Conservation (phyloP, 2,797 vertebrate genomes). For the Acanthurus leucopareius region DNA sequence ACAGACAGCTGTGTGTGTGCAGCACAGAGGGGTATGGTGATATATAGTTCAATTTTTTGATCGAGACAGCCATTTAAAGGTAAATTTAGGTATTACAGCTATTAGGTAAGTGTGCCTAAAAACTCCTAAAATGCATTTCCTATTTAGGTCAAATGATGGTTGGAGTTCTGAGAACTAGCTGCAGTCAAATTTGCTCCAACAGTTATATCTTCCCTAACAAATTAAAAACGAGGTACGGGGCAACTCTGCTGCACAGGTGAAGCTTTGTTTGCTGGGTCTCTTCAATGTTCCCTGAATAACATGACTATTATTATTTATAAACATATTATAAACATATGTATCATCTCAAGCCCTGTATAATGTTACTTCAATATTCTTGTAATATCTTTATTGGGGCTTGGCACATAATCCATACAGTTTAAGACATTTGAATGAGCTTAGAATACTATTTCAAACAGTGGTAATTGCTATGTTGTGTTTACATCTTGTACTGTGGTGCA, state of each 20-base stretch:
- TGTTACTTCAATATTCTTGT: not conserved
- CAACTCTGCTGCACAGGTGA: not conserved
- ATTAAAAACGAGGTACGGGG: not conserved
- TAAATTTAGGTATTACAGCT: not conserved
- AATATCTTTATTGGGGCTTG: not conserved
- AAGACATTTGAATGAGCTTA: too few relatives aligned
- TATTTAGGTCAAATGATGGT: conserved; percentile 42
- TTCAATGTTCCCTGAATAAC: not conserved
- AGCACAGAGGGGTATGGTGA: conserved; percentile 1
- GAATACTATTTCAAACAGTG: not conserved
- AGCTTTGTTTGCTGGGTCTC: not conserved
- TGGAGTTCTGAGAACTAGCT: conserved; percentile 16
- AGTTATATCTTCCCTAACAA: not conserved
- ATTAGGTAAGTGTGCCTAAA: conserved; percentile 18
- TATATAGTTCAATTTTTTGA: conserved; percentile 2
- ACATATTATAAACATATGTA: not conserved
- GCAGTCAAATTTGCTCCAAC: not conserved
- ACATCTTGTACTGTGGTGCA: not conserved
- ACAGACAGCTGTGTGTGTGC: not conserved
- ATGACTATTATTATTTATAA: too few relatives aligned
- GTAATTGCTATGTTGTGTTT: not conserved
- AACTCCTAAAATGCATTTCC: conserved; percentile 12
- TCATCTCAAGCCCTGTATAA: not conserved
- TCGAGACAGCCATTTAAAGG: conserved; percentile 1
- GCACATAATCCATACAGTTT: not conserved